phyloP scores from a whole-genome alignment of 2,888 invertebrate species.

The Achlya flavicornis region DNA sequence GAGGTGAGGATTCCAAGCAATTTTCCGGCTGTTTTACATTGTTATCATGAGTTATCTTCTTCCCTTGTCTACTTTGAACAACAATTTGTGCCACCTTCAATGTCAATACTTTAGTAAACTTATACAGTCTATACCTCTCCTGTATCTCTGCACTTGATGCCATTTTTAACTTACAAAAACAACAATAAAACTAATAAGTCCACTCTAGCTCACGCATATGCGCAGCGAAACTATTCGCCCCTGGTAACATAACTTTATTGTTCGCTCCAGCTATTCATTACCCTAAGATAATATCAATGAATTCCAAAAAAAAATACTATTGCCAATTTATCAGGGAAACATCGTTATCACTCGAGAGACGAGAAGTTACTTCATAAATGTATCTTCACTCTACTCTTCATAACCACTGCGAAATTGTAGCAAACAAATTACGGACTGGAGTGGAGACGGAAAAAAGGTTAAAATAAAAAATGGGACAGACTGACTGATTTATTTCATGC shows the following conservation, averaged over 20 bases:
- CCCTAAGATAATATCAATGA: neutral
- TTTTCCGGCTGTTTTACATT: conserved; percentile 57
- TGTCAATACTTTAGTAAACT: conserved; percentile 94
- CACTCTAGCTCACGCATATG: conserved; percentile 16
- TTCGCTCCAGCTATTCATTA: neutral
- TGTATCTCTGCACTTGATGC: conserved; percentile 65
- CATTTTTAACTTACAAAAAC: conserved; percentile 44
- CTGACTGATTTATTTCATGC: too few relatives aligned
- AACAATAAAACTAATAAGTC: conserved; percentile 16
- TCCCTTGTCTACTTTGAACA: conserved; percentile 95
- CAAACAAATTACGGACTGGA: too few relatives aligned
- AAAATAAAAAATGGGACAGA: too few relatives aligned
- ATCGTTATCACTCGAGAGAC: neutral
- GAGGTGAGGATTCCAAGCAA: conserved; percentile 50
- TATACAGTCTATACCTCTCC: conserved; percentile 92
- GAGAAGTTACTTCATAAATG: too few relatives aligned
- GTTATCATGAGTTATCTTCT: conserved; percentile 85
- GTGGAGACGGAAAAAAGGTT: too few relatives aligned
- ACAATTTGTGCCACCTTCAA: conserved; percentile 95
- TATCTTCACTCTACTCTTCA: too few relatives aligned
- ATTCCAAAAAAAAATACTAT: neutral
- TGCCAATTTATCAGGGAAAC: neutral
- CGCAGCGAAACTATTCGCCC: conserved; percentile 9
- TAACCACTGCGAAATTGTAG: too few relatives aligned
- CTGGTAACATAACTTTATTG: conserved; percentile 1